Evolutionary conservation across 2,113 vertebrate genomes (phyloP).

Genomic region (Heteronetta atricapilla): DNA sequence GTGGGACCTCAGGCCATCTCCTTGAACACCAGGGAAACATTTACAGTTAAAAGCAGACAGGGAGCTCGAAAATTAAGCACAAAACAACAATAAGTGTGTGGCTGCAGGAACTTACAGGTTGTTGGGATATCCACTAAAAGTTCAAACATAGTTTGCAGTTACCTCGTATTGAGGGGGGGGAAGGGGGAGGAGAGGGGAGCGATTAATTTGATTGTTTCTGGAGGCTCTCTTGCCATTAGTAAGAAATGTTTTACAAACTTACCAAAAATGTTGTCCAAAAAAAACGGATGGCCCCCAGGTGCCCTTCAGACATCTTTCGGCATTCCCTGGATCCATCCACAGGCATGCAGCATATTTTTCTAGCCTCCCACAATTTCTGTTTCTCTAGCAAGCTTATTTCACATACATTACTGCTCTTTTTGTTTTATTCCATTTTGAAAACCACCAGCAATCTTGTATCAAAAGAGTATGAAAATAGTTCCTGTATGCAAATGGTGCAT

Average conservation of each 20-base stretch:
- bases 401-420: not conserved
- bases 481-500: not conserved
- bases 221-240: not conserved
- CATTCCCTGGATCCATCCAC: not conserved
- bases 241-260: not conserved
- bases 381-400: not conserved
- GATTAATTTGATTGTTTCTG: not conserved
- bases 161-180: fast-evolving
- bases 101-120: not conserved
- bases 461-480: not conserved
- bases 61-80: not conserved
- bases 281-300: not conserved
- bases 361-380: not conserved
- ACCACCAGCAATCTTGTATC: not conserved
- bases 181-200: too few species aligned
- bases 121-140: not conserved
- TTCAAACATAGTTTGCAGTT: not conserved
- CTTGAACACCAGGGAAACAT: not conserved
- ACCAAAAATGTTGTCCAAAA: not conserved
- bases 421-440: not conserved
- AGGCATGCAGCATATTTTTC: not conserved
- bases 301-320: not conserved
- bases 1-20: not conserved
- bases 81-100: not conserved
- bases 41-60: not conserved